Base-by-base conservation (phyloP, 2,888 invertebrate species). In the Galerucella nymphaeae region DNA sequence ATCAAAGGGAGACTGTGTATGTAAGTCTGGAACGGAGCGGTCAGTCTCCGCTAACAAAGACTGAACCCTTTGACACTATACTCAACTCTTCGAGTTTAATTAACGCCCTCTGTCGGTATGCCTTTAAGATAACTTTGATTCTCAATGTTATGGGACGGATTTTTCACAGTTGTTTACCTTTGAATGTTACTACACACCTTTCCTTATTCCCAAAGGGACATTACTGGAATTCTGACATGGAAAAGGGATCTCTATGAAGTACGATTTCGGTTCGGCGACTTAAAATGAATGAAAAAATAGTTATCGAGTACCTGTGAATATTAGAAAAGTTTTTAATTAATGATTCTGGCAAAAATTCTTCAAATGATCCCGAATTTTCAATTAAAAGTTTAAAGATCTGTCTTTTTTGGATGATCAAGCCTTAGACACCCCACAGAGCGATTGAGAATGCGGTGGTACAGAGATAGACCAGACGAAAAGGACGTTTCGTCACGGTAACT, bases 21-120 rank as follows among this genome's bases (percentile, higher is more conserved):
- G 16, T 45, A 82, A 83, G 82, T 83, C 82, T 81, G 83, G 80
- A 81, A 82, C 83, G 84, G 85, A 81, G 82, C 83, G 85, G 85
- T 85, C 85, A 85, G 83, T 84, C 81, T 82, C 84, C 80, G 75
- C 80, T 83, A 82, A 84, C 85, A 85, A 84, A 85, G 84, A 85
- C 84, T 82, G 83, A 75, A 61, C 79, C 84, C 86, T 86, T 86
- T 86, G 86, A 86, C 86, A 86, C 85, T 83, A 83, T 84, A 86
- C 83, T 82, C 84, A 82, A 61, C 61, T 83, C 82, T 84, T 83
- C 84, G 82, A 84, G 83, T 86, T 85, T 85, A 86, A 86, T 86
- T 85, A 86, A 84, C 83, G 85, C 83, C 82, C 84, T 84, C 81
- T 84, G 84, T 83, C 83, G 83, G 84, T 80, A 80, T 78, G 79